phyloP scores from a whole-genome alignment of 2,797 vertebrate species.

The Poecilia velifera region DNA sequence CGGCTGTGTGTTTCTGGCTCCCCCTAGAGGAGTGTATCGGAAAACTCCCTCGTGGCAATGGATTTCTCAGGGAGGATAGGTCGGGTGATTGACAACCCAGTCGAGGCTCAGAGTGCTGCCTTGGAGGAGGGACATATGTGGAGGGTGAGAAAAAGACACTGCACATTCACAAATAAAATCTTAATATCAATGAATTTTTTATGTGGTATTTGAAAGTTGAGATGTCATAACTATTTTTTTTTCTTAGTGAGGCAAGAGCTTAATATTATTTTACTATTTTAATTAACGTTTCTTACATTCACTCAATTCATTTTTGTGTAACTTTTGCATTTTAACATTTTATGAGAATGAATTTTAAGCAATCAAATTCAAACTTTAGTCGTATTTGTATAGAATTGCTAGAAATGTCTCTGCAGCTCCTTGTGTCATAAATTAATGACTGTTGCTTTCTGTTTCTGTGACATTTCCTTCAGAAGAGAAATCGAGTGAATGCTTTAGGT shows the following conservation, averaged over 20 bases:
- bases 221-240: not conserved
- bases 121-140: slow-evolving; percentile 98
- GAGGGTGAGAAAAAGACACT: slow-evolving; percentile 86
- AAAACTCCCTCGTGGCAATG: slow-evolving; percentile 99
- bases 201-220: not conserved
- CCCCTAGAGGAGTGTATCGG: slow-evolving; percentile 94
- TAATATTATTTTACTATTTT: not conserved
- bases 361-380: not conserved
- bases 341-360: not conserved
- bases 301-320: not conserved
- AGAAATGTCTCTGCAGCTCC: not conserved
- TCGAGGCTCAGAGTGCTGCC: slow-evolving; percentile 95
- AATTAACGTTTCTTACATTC: not conserved
- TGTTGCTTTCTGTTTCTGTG: slow-evolving; percentile 7
- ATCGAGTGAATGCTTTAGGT: slow-evolving; percentile 92
- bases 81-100: slow-evolving; percentile 97
- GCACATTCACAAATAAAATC: not conserved
- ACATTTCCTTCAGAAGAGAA: slow-evolving; percentile 88
- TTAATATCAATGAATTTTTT: not conserved
- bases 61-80: slow-evolving; percentile 98
- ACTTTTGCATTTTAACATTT: not conserved
- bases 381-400: not conserved
- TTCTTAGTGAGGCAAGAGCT: not conserved
- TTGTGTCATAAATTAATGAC: not conserved
- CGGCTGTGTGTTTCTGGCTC: slow-evolving; percentile 59